Evolutionary conservation across 2,888 invertebrate species (phyloP), one percentile per base, ranked within the genome.

Genomic region (Epinotia demarniana): DNA sequence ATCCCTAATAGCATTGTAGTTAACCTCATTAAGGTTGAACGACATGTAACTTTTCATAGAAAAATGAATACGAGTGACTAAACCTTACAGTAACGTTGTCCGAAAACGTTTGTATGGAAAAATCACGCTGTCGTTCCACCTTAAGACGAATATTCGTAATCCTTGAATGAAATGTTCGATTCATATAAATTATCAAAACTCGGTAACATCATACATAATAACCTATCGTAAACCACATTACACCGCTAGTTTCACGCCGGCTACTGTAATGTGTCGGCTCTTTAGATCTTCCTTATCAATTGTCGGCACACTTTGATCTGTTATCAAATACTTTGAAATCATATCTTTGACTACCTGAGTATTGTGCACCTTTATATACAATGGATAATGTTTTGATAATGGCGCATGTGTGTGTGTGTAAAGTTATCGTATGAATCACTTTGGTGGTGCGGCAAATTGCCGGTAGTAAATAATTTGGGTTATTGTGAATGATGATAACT

Each of bases 341-440:
- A 85, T 89, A 87, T 87, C 86, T 82, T 79, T 80, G 86, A 88
- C 89, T 89, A 90, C 90, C 89, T 89, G 89, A 85, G 86, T 83
- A 89, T 90, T 89, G 88, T 90, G 86, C 81, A 82, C 81, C 84
- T 81, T 77, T 78, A 83, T 80, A 81, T 77, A 84, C 82, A 83
- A 80, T 80, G 83, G 82, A 81, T 82, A 79, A 81, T 84, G 80
- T 80, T 79, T 77, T 78, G 82, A 84, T 84, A 83, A 84, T 71
- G 67, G 72, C 46, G 39, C 71, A 43, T 76, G 67, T 78, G 78
- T 79, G 78, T 80, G 79, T 73, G 75, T 62, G 67, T 73, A 68
- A 73, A 61, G 73, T 77, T 78, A 75, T 77, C 63, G 70, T 72
- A 43, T 78, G 72, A 77, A 75, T 76, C 64, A 55, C 70, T 63